phyloP scores from a whole-genome alignment of 2,888 invertebrate species.

The Salpingus planirostris region DNA sequence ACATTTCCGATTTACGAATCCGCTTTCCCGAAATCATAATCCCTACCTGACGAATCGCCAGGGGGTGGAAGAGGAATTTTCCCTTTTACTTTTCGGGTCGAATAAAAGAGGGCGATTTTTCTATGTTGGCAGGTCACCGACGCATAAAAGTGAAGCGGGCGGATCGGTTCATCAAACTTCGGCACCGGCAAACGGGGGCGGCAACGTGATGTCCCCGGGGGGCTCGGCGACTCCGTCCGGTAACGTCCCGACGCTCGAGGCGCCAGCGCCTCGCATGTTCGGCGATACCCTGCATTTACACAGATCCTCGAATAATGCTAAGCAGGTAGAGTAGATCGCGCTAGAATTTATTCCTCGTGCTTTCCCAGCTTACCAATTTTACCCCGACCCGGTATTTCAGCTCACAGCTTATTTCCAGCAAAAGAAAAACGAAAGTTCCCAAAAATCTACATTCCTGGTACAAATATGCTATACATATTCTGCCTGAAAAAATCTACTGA shows the following conservation, averaged over 20 bases:
- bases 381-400: too few species aligned
- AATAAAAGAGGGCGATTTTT: too few species aligned
- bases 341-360: too few species aligned
- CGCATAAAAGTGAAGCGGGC: slow-evolving; percentile 27
- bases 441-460: too few species aligned
- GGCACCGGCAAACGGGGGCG: slow-evolving; percentile 25
- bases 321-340: slow-evolving; percentile 40
- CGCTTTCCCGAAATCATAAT: not conserved
- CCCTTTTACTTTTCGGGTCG: too few species aligned
- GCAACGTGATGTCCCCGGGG: slow-evolving; percentile 28
- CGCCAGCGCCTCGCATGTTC: slow-evolving; percentile 61
- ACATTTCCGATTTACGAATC: slow-evolving; percentile 4
- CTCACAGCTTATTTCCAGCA: too few species aligned
- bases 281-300: slow-evolving; percentile 55
- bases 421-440: too few species aligned
- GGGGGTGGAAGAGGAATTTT: too few species aligned
- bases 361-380: too few species aligned
- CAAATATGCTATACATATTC: too few species aligned
- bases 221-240: slow-evolving; percentile 35
- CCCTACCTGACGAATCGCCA: too few species aligned
- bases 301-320: slow-evolving; percentile 45
- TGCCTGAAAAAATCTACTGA: too few species aligned
- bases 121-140: slow-evolving; percentile 34
- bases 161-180: slow-evolving; percentile 20
- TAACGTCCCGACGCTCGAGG: slow-evolving; percentile 41